These are phyloP conservation scores for Pogonognathellus flavescens DNA, from an alignment of 1,140 invertebrate genomes.

Conservation along the genomic window DNA sequence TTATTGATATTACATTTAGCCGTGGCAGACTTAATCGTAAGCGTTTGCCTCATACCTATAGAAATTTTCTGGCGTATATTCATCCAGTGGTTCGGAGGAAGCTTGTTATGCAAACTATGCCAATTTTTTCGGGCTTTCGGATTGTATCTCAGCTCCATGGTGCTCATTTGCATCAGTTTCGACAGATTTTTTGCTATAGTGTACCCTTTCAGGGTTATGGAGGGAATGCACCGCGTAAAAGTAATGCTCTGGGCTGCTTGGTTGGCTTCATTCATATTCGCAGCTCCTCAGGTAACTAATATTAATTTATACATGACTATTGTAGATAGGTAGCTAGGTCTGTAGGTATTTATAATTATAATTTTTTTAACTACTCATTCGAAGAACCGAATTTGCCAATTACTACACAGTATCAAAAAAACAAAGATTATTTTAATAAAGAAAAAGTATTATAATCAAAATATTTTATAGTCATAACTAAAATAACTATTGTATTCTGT, in stretches of 20 bases:
- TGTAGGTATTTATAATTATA: no score
- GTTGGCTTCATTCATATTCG: constrained; percentile 57
- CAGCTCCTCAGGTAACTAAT: constrained; percentile 60
- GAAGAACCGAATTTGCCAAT: no score
- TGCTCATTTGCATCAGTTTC: constrained; percentile 84
- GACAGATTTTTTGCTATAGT: constrained; percentile 78
- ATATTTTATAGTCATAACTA: no score
- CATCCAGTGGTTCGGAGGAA: constrained; percentile 83
- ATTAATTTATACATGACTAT: not conserved
- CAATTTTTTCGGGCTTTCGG: constrained; percentile 83
- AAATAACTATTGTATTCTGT: no score
- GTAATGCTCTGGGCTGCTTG: constrained; percentile 58
- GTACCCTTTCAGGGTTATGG: constrained; percentile 55
- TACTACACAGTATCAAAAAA: no score
- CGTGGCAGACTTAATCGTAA: constrained; percentile 83
- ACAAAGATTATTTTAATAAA: no score
- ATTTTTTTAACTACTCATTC: no score
- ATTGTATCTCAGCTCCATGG: constrained; percentile 85
- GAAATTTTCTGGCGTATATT: constrained; percentile 81
- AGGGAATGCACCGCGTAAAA: constrained; percentile 53
- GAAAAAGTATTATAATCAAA: no score
- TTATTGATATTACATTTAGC: constrained; percentile 83
- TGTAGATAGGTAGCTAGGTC: no score
- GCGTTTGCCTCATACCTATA: constrained; percentile 81
- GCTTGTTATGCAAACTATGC: constrained; percentile 80